A percentile compares a stretch with the other conserved stretches of the same genome.
phyloP scores from a whole-genome alignment of 2,113 vertebrate species.

The Scomber japonicus region DNA sequence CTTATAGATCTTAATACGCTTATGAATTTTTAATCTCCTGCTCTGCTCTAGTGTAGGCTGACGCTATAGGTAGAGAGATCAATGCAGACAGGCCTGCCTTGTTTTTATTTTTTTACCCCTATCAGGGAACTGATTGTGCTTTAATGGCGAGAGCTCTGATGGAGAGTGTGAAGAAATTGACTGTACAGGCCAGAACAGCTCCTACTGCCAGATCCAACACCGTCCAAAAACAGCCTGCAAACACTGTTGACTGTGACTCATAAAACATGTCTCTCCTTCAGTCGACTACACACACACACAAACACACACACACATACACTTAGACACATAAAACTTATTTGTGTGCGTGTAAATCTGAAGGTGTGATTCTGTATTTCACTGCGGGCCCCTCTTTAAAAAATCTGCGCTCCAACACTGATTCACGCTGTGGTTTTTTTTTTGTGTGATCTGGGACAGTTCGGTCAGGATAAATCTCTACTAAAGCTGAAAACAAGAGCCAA shows the following conservation, averaged over 20 bases:
- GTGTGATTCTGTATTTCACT: slow-evolving; percentile 41
- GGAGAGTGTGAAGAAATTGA: slow-evolving; percentile 47
- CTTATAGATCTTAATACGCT: slow-evolving; percentile 83
- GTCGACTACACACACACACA: background rate
- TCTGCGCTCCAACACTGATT: slow-evolving; percentile 26
- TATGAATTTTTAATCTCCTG: slow-evolving; percentile 81
- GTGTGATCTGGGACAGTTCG: slow-evolving; percentile 50
- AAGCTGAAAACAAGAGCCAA: slow-evolving; percentile 72
- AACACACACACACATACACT: slow-evolving; percentile 1
- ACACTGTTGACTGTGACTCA: slow-evolving; percentile 32
- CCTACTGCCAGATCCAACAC: slow-evolving; percentile 45
- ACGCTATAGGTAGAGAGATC: slow-evolving; percentile 73
- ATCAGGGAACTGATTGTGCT: slow-evolving; percentile 64
- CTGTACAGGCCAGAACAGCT: slow-evolving; percentile 46
- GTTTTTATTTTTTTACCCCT: slow-evolving; percentile 20
- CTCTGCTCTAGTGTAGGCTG: slow-evolving; percentile 56
- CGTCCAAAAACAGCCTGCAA: slow-evolving; percentile 39
- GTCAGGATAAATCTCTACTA: slow-evolving; percentile 63
- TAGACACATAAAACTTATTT: background rate
- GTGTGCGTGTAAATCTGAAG: background rate
- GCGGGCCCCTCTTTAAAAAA: slow-evolving; percentile 26
- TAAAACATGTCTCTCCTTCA: background rate
- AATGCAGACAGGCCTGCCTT: slow-evolving; percentile 51
- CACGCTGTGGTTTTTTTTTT: slow-evolving; percentile 19
- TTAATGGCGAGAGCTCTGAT: slow-evolving; percentile 62